Percentiles rank a stretch among this genome's conserved stretches.
phyloP scores from a whole-genome alignment of 2,797 vertebrate genomes.

The Intellagama lesueurii region DNA sequence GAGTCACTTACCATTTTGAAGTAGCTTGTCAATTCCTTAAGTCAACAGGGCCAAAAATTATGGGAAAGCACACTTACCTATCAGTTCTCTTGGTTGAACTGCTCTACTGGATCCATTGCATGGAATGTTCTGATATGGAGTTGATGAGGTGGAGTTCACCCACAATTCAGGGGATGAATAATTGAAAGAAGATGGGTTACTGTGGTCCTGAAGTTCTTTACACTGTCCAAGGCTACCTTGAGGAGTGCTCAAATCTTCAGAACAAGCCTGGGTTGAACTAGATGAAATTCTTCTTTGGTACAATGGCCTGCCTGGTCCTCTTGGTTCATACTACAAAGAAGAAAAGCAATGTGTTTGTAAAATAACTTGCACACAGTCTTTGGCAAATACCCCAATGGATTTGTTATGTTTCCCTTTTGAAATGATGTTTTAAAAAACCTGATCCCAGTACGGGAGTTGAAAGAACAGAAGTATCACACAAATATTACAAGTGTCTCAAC shows the following conservation, averaged over 20 bases:
- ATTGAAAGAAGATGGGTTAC: slow-evolving; percentile 83
- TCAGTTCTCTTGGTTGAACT: slow-evolving; percentile 87
- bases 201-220: slow-evolving; percentile 89
- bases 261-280: slow-evolving; percentile 91
- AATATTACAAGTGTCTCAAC: background rate
- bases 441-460: background rate
- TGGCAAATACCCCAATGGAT: background rate
- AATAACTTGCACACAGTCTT: slow-evolving; percentile 29
- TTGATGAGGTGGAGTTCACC: slow-evolving; percentile 87
- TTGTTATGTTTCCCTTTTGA: background rate
- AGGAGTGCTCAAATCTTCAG: slow-evolving; percentile 85
- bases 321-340: slow-evolving; percentile 92
- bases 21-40: rapidly evolving
- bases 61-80: slow-evolving; percentile 80
- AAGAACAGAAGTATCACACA: background rate
- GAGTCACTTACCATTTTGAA: background rate
- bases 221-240: slow-evolving; percentile 88
- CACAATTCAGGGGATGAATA: slow-evolving; percentile 92
- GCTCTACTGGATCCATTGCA: slow-evolving; percentile 94
- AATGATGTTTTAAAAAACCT: background rate
- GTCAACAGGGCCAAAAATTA: background rate
- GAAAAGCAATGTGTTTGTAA: slow-evolving; percentile 39
- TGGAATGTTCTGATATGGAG: slow-evolving; percentile 96
- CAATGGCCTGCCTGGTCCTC: slow-evolving; percentile 97
- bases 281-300: slow-evolving; percentile 99